These are phyloP conservation scores for Florisuga fusca DNA, from an alignment of 2,797 vertebrate species.

Conservation along the genomic window DNA sequence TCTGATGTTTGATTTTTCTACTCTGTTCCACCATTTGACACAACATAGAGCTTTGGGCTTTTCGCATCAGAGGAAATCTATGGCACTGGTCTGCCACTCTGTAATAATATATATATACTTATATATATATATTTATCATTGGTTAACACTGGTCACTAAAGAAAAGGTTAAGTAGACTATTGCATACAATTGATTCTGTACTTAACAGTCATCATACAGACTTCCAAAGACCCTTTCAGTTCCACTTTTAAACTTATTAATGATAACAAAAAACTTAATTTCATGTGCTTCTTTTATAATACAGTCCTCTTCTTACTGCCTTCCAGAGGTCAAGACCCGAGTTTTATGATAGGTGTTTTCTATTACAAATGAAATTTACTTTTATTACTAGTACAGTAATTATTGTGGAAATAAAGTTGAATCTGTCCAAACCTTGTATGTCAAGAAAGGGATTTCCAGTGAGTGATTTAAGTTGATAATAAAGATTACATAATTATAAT, in stretches of 20 bases:
- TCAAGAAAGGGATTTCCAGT: not conserved
- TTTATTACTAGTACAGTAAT: not conserved
- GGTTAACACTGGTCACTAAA: not conserved
- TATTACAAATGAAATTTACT: not conserved
- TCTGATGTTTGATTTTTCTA: not conserved
- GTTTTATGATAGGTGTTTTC: not conserved
- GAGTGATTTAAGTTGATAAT: not conserved
- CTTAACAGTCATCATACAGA: not conserved
- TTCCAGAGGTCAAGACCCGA: not conserved
- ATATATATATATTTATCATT: not conserved
- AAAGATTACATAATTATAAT: not conserved
- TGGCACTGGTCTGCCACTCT: not conserved
- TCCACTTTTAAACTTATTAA: not conserved
- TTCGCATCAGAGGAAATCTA: not conserved
- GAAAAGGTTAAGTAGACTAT: not conserved
- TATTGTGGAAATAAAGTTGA: not conserved
- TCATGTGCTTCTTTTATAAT: not conserved
- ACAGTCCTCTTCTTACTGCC: not conserved
- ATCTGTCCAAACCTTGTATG: not conserved
- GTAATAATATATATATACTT: not conserved
- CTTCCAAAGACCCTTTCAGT: not conserved
- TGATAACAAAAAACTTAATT: not conserved
- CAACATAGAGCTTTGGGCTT: not conserved
- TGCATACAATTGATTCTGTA: not conserved
- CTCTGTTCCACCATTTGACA: not conserved